Percentiles rank a stretch among this genome's conserved stretches.
phyloP scores from a whole-genome alignment of 2,113 vertebrate species.

The Chascanopsetta lugubris region DNA sequence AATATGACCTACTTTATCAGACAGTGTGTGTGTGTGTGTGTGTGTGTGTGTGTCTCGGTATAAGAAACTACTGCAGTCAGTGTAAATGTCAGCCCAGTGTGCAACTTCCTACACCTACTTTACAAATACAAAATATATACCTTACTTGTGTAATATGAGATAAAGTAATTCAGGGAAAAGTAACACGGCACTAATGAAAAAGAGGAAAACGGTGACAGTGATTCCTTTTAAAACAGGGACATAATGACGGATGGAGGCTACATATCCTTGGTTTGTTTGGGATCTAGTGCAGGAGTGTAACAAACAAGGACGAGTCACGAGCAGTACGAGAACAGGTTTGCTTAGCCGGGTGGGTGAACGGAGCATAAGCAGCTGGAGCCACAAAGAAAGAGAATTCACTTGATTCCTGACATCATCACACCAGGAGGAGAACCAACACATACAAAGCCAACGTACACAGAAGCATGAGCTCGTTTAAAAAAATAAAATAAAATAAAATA shows the following conservation, averaged over 20 bases:
- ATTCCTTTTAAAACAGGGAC: constrained; percentile 43
- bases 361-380: constrained; percentile 63
- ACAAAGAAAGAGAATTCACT: constrained; percentile 61
- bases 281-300: constrained; percentile 77
- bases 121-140: constrained; percentile 75
- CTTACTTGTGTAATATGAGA: constrained; percentile 58
- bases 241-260: constrained; percentile 62
- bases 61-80: constrained; percentile 54
- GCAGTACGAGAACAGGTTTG: constrained; percentile 55
- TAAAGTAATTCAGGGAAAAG: constrained; percentile 41
- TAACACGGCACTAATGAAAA: constrained; percentile 61
- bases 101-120: constrained; percentile 71
- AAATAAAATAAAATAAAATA: constrained; percentile 57
- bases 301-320: constrained; percentile 76
- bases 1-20: constrained; percentile 45
- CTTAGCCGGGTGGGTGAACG: constrained; percentile 36
- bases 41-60: constrained; percentile 25
- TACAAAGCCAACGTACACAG: constrained; percentile 66
- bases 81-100: constrained; percentile 68
- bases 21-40: too few species aligned
- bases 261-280: constrained; percentile 74
- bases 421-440: constrained; percentile 54
- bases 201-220: constrained; percentile 20
- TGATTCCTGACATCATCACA: constrained; percentile 51
- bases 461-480: constrained; percentile 67